phyloP scores from a whole-genome alignment of 2,113 vertebrate genomes.

The Hippocampus zosterae region DNA sequence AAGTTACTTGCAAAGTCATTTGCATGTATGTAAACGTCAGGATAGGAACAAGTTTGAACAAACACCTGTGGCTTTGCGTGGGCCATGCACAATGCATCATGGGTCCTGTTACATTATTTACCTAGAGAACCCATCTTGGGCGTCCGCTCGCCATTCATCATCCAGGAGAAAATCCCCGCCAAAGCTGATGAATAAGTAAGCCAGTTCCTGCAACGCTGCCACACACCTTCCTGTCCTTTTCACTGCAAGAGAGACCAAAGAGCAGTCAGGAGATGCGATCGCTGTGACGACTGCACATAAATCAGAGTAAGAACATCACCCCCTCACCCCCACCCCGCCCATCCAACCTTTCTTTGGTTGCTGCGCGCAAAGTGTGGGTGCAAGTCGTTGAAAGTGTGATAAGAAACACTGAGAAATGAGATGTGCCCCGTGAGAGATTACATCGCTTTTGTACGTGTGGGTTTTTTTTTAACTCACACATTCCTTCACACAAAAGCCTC shows the following conservation, averaged over 20 bases:
- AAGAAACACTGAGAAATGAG: not conserved
- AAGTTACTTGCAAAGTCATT: not conserved
- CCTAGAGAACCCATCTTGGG: conserved; percentile 37
- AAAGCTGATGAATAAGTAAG: conserved; percentile 70
- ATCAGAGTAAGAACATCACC: not conserved
- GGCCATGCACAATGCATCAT: conserved; percentile 59
- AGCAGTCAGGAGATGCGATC: conserved; percentile 24
- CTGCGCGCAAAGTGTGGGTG: not conserved
- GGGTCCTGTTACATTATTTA: conserved; percentile 68
- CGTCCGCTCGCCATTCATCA: conserved; percentile 61
- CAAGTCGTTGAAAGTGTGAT: not conserved
- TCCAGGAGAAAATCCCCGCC: conserved; percentile 46
- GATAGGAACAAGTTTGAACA: not conserved
- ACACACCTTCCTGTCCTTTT: conserved; percentile 55
- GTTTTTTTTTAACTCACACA: not conserved
- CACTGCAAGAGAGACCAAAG: conserved; percentile 45
- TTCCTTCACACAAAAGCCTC: not conserved
- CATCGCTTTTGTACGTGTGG: not conserved
- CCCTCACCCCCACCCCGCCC: not conserved
- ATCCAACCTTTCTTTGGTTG: not conserved
- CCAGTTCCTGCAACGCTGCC: conserved; percentile 47
- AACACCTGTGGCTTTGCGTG: conserved; percentile 63
- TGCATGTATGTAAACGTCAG: not conserved
- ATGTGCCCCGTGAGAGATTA: not conserved
- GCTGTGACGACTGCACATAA: conserved; percentile 33